Percentiles rank a stretch among this genome's conserved stretches.
These are phyloP conservation scores for Sebastes hubbsi DNA, from an alignment of 2,797 vertebrate genomes.

Conservation along the genomic window DNA sequence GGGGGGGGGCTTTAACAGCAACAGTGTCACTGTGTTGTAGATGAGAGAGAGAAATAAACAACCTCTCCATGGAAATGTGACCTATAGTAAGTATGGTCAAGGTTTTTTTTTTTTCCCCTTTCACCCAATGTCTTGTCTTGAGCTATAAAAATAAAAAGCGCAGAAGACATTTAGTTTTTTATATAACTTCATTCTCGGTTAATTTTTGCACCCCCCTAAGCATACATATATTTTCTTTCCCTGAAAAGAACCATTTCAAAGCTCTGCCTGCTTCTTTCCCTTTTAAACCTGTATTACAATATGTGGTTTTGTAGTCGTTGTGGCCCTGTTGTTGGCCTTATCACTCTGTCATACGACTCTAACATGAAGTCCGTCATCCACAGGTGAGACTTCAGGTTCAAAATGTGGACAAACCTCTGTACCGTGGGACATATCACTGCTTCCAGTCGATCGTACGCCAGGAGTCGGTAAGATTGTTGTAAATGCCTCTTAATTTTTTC, in stretches of 20 bases:
- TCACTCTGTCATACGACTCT: neutral
- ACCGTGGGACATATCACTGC: conserved; percentile 94
- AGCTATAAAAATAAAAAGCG: conserved; percentile 60
- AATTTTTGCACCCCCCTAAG: conserved; percentile 44
- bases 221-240: neutral
- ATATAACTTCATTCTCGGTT: conserved; percentile 29
- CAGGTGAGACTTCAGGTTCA: conserved; percentile 98
- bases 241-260: conserved; percentile 31
- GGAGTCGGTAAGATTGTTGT: conserved; percentile 89
- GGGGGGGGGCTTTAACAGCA: conserved; percentile 89
- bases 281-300: conserved; percentile 6
- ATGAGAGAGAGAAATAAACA: conserved; percentile 90
- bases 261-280: conserved; percentile 33
- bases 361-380: conserved; percentile 41
- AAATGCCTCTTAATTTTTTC: neutral
- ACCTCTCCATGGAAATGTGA: conserved; percentile 91
- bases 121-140: conserved; percentile 76
- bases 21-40: conserved; percentile 96
- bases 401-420: conserved; percentile 90
- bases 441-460: conserved; percentile 95
- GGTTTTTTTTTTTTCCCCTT: conserved; percentile 83
- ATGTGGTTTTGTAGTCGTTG: conserved; percentile 19
- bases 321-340: neutral
- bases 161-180: conserved; percentile 31
- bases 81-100: conserved; percentile 93